phyloP scores from a whole-genome alignment of 2,113 vertebrate species.

The Cryptomyrus ogoouensis region DNA sequence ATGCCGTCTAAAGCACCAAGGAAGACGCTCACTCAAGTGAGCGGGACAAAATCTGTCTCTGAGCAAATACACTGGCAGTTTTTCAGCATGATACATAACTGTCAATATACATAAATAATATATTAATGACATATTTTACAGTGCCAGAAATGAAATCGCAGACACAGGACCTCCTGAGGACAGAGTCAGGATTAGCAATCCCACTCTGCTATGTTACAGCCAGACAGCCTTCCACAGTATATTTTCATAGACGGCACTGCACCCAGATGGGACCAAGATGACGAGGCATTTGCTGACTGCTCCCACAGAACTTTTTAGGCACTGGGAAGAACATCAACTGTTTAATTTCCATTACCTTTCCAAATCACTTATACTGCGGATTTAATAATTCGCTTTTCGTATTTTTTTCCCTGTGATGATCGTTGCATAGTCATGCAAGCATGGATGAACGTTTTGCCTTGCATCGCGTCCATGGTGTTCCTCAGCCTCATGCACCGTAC shows the following conservation, averaged over 20 bases:
- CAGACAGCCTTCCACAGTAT: not conserved
- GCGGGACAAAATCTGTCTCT: not conserved
- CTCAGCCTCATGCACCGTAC: not conserved
- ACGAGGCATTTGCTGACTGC: not conserved
- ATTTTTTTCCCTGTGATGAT: not conserved
- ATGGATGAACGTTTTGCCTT: constrained; percentile 19
- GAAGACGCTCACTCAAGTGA: not conserved
- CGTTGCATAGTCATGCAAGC: constrained; percentile 19
- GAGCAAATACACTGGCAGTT: not conserved
- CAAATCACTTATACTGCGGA: not conserved
- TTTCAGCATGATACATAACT: not conserved
- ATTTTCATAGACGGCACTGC: not conserved
- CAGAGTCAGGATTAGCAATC: not conserved
- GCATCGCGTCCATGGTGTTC: not conserved
- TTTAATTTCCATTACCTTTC: not conserved
- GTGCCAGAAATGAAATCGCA: not conserved
- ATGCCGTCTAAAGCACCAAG: not conserved
- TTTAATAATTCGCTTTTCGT: not conserved
- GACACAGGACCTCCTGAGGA: not conserved
- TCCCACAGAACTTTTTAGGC: not conserved
- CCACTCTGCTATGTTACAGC: not conserved
- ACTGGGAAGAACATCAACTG: not conserved
- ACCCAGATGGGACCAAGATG: not conserved
- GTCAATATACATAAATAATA: not conserved
- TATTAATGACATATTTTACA: not conserved